Percentiles rank a stretch among this genome's conserved stretches.
These are phyloP conservation scores for Melanaphis sacchari DNA, from an alignment of 1,140 invertebrate species.

Conservation along the genomic window DNA sequence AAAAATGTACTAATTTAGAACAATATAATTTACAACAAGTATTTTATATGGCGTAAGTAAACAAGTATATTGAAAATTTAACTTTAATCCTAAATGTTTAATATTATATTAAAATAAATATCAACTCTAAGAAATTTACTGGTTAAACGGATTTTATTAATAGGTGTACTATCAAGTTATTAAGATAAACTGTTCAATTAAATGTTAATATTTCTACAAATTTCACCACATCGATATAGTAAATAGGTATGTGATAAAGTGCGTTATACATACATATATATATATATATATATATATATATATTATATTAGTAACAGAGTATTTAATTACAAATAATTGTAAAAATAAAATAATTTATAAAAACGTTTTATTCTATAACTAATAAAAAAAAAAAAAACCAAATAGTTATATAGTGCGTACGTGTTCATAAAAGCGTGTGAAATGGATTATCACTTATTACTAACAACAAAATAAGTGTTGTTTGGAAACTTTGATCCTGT, in stretches of 20 bases:
- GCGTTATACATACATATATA: no score
- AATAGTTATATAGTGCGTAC: neutral
- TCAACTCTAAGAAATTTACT: no score
- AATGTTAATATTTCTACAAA: neutral
- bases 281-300: no score
- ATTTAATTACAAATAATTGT: neutral
- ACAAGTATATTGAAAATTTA: neutral
- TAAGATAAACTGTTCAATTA: neutral
- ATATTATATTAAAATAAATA: neutral
- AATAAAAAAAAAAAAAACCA: neutral
- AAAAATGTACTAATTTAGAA: no score
- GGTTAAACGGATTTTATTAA: no score
- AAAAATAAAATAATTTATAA: neutral
- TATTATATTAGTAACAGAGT: neutral
- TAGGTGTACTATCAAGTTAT: no score
- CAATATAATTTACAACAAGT: no score
- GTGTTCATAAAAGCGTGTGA: neutral
- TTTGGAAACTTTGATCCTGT: neutral
- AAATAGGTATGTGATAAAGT: neutral
- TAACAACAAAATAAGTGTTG: neutral
- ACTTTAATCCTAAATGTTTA: neutral
- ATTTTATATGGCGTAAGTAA: no score
- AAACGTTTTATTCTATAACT: neutral
- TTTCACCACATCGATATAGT: neutral
- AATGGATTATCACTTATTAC: neutral